Conservation (phyloP, 2,888 invertebrate genomes). For the Apamea anceps region DNA sequence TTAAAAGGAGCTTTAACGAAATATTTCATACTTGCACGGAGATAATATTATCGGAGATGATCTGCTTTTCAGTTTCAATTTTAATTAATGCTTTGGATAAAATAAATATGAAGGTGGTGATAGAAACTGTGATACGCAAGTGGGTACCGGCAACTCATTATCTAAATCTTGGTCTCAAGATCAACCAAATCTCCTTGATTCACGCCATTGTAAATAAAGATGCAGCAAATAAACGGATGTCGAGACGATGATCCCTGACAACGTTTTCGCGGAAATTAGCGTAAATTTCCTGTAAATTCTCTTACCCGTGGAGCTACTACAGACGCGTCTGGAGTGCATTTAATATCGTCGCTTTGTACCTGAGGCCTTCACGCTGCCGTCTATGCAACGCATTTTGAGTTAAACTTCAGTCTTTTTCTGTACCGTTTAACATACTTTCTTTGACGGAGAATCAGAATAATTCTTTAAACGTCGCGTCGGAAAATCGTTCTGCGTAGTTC, state of each 20-base stretch:
- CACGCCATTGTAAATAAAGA: not conserved
- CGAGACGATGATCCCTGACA: not conserved
- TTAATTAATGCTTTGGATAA: not conserved
- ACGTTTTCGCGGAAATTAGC: not conserved
- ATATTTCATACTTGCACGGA: not conserved
- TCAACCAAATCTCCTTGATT: not conserved
- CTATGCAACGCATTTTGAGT: conserved; percentile 17
- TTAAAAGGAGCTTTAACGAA: not conserved
- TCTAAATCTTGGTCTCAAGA: not conserved
- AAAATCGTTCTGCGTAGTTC: too few relatives aligned
- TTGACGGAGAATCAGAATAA: conserved; percentile 10
- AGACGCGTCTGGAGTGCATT: not conserved
- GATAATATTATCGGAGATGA: not conserved
- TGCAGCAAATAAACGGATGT: not conserved
- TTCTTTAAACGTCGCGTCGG: not conserved
- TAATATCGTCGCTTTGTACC: conserved; percentile 22
- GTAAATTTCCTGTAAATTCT: not conserved
- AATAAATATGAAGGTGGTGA: not conserved
- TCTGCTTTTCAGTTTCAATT: not conserved
- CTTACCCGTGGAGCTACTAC: not conserved
- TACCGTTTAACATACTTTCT: conserved; percentile 23
- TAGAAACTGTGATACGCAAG: too few relatives aligned
- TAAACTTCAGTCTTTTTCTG: conserved; percentile 9
- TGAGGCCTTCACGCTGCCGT: not conserved
- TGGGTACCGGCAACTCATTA: not conserved